Evolutionary conservation across 2,888 invertebrate species (phyloP), one percentile per base, ranked within the genome.

Genomic region (Venusia cambrica): DNA sequence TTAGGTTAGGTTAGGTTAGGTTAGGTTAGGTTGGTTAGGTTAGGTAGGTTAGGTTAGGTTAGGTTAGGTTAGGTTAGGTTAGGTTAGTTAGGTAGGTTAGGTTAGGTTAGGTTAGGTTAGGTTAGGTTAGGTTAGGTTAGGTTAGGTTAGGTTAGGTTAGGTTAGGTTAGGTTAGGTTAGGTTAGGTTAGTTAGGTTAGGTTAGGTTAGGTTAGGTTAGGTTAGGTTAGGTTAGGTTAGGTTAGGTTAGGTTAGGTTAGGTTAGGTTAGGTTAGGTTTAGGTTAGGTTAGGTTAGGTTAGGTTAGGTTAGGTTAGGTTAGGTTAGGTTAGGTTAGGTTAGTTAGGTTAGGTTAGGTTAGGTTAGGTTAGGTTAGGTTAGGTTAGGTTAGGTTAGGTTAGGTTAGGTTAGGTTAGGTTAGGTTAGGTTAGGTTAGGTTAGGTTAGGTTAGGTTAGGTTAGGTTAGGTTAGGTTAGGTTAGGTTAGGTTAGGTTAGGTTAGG

Each of bases 401-500:
- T 39, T 39, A 39, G 39, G 39, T 40, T 32, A 24, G 25, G 25
- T 45, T 43, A 43, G 38, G 38, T 43, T 38, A 43, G 43, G 45
- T 45, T 45, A 45, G 45, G 45, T 45, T 41, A 45, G 45, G 45
- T 45, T 45, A 38, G 45, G 40, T 40, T 40, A 40, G 40, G 42
- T 42, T 42, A 42, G 44, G 44, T 44, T 39, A 39, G 44, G 39
- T 44, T 40, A 45, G 37, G 45, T 45, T 37, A 40, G 37, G 40
- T 39, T 43, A 38, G 38, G 41, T 41, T 41, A 40, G 40, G 38
- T 44, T 38, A 38, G 24, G 43, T 45, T 45, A 45, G 45, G n/a
- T 45, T 45, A 45, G 45, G 45, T 40, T 45, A 45, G 45, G n/a
- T n/a, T n/a, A n/a, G n/a, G n/a, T n/a, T 38, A 38, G 43, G 41